These are phyloP conservation scores for Meghimatium bilineatum DNA, from an alignment of 2,888 invertebrate genomes.

Conservation along the genomic window DNA sequence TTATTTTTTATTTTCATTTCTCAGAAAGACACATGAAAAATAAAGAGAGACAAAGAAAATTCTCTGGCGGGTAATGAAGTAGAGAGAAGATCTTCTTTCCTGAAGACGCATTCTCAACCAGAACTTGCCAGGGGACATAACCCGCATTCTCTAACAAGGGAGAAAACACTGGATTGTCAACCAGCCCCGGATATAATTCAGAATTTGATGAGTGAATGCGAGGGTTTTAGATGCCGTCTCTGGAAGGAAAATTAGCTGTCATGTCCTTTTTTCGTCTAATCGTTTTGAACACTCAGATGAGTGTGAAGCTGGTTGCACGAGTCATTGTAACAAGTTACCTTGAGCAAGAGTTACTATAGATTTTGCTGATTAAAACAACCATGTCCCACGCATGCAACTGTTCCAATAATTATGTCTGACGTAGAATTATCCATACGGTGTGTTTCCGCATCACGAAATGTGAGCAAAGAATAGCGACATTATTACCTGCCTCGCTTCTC, in stretches of 20 bases:
- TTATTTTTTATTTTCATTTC: neutral
- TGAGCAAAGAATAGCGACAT: no score
- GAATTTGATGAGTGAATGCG: constrained; percentile 19
- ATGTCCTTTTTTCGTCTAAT: neutral
- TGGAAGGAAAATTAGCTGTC: constrained; percentile 17
- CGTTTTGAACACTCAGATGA: constrained; percentile 13
- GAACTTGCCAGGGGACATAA: constrained; percentile 25
- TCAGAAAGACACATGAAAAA: neutral
- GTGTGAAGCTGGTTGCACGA: neutral
- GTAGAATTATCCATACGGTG: no score
- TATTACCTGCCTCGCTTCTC: no score
- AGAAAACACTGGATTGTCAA: constrained; percentile 20
- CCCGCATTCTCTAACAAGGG: constrained; percentile 28
- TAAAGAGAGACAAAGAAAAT: neutral
- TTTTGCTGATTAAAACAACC: neutral
- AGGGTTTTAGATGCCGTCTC: constrained; percentile 6
- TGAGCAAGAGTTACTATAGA: neutral
- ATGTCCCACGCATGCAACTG: no score
- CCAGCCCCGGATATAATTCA: constrained; percentile 19
- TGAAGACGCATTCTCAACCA: constrained; percentile 9
- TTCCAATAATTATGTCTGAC: no score
- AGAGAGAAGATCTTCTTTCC: constrained; percentile 18
- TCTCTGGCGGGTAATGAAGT: constrained; percentile 9
- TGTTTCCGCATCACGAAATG: no score
- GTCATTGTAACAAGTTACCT: neutral